phyloP scores from a whole-genome alignment of 2,888 invertebrate species.

The Gerosis bhagava region DNA sequence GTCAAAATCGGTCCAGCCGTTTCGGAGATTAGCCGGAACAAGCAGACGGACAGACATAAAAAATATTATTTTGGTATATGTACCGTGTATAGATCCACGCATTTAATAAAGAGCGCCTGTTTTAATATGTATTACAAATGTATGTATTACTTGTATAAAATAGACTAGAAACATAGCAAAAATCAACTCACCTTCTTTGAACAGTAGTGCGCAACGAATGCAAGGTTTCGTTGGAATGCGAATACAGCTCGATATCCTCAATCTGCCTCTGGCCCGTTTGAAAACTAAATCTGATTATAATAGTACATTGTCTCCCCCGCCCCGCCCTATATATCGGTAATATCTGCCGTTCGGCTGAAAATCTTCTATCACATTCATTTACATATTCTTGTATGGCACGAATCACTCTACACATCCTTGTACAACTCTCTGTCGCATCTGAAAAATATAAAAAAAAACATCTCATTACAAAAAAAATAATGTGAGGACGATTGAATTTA shows the following conservation, averaged over 20 bases:
- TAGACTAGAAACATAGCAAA: too few species aligned
- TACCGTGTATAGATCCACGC: too few species aligned
- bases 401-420: conserved; percentile 94
- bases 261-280: conserved; percentile 93
- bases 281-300: conserved; percentile 90
- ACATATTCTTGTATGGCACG: conserved; percentile 97
- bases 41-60: too few species aligned
- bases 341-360: conserved; percentile 93
- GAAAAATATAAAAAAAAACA: too few species aligned
- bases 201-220: conserved; percentile 92
- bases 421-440: conserved; percentile 71
- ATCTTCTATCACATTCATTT: conserved; percentile 95
- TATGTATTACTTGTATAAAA: too few species aligned
- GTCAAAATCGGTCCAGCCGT: too few species aligned
- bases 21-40: too few species aligned
- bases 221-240: conserved; percentile 97
- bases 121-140: too few species aligned
- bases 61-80: too few species aligned
- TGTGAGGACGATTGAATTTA: too few species aligned
- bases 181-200: conserved; percentile 78
- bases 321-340: conserved; percentile 95
- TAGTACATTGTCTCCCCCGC: conserved; percentile 93
- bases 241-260: conserved; percentile 95
- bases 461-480: too few species aligned
- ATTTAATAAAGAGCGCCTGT: too few species aligned